Conservation (phyloP, 2,888 invertebrate species). For the Ellobium chinense region DNA sequence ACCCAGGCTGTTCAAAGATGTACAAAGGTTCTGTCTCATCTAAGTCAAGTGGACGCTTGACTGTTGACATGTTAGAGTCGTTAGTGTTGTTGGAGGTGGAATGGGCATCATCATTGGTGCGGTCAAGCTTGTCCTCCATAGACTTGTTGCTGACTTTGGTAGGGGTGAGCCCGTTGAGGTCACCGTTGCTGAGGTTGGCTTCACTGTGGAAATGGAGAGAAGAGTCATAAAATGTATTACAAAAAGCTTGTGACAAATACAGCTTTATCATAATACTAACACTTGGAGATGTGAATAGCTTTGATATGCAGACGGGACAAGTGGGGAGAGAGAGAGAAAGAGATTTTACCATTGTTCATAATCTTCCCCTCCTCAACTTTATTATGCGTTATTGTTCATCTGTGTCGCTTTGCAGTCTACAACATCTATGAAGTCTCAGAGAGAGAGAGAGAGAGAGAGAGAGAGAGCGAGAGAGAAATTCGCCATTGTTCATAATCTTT, state of each 20-base stretch:
- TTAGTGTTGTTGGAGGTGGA: slow-evolving; percentile 50
- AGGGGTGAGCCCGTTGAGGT: slow-evolving; percentile 27
- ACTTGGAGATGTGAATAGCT: too few relatives aligned
- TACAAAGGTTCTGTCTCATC: slow-evolving; percentile 44
- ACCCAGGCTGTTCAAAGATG: slow-evolving; percentile 46
- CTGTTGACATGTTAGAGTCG: slow-evolving; percentile 48
- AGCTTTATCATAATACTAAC: too few relatives aligned
- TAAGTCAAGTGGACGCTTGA: slow-evolving; percentile 39
- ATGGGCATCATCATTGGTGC: slow-evolving; percentile 45
- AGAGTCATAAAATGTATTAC: too few relatives aligned
- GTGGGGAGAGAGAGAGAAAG: too few relatives aligned
- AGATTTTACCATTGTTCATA: too few relatives aligned
- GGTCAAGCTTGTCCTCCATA: slow-evolving; percentile 31
- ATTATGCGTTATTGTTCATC: too few relatives aligned
- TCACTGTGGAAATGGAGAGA: slow-evolving; percentile 23
- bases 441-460: slow-evolving; percentile 16
- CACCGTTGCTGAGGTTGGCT: slow-evolving; percentile 21
- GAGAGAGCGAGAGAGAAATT: slow-evolving; percentile 1
- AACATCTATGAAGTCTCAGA: background rate
- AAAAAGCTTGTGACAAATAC: too few relatives aligned
- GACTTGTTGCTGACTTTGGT: slow-evolving; percentile 43
- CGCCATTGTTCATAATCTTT: too few relatives aligned
- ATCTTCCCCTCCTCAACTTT: too few relatives aligned
- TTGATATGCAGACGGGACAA: too few relatives aligned
- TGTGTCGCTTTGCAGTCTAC: too few relatives aligned